Conservation (phyloP, 2,888 invertebrate species). For the Protodeltote pygarga region DNA sequence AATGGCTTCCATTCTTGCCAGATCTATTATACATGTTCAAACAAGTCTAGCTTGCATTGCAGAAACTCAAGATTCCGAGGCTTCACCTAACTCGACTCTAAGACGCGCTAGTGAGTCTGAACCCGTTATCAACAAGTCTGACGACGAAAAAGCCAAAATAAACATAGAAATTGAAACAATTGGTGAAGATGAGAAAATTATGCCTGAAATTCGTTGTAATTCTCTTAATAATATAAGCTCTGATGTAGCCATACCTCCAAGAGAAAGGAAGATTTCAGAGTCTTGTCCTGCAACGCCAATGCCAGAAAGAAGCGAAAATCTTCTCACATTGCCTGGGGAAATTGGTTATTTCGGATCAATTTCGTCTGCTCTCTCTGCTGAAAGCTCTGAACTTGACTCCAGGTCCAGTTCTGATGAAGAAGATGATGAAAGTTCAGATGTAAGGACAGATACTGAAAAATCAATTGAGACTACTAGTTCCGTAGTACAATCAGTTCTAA, state of each 20-base stretch:
- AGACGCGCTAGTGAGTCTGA: conserved; percentile 79
- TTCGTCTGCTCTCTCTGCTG: conserved; percentile 78
- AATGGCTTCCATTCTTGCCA: conserved; percentile 89
- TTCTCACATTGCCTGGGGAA: conserved; percentile 74
- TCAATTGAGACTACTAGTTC: conserved; percentile 86
- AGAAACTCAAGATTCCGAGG: conserved; percentile 84
- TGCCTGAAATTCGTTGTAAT: conserved; percentile 73
- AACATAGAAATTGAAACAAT: conserved; percentile 35
- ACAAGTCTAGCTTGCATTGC: conserved; percentile 87
- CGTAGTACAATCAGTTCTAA: conserved; percentile 85
- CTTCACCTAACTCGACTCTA: conserved; percentile 74
- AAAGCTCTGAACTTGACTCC: conserved; percentile 79
- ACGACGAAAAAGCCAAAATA: conserved; percentile 59
- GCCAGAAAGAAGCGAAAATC: conserved; percentile 69
- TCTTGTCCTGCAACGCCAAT: conserved; percentile 81
- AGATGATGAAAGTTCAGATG: conserved; percentile 76
- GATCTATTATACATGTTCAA: conserved; percentile 88
- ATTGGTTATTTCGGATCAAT: conserved; percentile 74
- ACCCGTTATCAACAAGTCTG: conserved; percentile 64
- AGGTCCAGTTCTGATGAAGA: conserved; percentile 79
- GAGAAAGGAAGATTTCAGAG: conserved; percentile 72
- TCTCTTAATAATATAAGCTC: conserved; percentile 74
- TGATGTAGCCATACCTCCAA: conserved; percentile 47
- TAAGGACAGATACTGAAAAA: conserved; percentile 78
- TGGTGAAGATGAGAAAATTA: conserved; percentile 41